These are phyloP conservation scores for Paraescarpia echinospica DNA, from an alignment of 1,140 invertebrate genomes.

Conservation along the genomic window DNA sequence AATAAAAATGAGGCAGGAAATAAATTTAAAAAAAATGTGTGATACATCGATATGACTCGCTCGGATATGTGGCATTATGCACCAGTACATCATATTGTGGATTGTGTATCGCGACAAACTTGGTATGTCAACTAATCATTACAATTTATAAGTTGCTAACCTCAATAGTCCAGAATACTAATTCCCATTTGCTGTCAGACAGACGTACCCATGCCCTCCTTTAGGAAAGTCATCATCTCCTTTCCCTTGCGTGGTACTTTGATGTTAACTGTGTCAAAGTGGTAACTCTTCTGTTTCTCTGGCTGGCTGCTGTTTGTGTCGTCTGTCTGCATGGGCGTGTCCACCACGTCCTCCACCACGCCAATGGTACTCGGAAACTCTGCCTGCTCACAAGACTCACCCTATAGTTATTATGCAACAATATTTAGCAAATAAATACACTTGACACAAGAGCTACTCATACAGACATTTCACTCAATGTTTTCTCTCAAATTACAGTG, in stretches of 20 bases:
- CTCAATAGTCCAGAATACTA: not conserved
- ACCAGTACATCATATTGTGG: no score
- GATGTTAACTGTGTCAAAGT: conserved; percentile 81
- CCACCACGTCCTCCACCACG: conserved; percentile 56
- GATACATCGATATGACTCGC: no score
- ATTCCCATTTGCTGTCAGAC: not conserved
- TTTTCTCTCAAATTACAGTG: no score
- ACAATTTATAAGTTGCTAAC: not conserved
- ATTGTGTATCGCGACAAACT: no score
- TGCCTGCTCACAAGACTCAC: conserved; percentile 59
- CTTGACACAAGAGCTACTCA: not conserved
- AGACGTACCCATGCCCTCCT: conserved; percentile 79
- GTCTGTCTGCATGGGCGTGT: conserved; percentile 65
- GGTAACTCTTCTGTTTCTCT: conserved; percentile 69
- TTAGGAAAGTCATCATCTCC: conserved; percentile 84
- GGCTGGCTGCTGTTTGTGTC: conserved; percentile 54
- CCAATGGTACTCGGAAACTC: conserved; percentile 86
- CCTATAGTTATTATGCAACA: not conserved
- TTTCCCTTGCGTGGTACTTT: conserved; percentile 84
- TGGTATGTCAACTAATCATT: no score
- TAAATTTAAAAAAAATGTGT: no score
- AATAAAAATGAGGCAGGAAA: no score
- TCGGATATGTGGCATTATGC: no score
- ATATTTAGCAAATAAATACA: conserved; percentile 1
- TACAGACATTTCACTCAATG: not conserved